Conservation (phyloP, 1,140 invertebrate species). For the Coenobita brevimanus region DNA sequence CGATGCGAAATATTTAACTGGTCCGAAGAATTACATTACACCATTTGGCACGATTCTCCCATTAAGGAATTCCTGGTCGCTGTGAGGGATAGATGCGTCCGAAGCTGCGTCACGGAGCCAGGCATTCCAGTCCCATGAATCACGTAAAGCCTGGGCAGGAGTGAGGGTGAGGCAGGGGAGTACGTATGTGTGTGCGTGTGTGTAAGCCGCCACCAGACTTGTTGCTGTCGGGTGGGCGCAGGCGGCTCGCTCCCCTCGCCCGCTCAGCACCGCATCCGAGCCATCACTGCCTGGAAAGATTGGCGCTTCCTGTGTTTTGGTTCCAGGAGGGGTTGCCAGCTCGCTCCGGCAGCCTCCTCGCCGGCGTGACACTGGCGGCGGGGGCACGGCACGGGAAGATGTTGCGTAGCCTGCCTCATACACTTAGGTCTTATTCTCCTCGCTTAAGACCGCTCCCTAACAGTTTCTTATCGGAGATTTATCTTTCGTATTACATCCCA, state of each 20-base stretch:
- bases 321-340: constrained; percentile 45
- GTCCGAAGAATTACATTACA: not conserved
- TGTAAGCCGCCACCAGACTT: not conserved
- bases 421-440: no score
- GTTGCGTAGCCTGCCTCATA: no score
- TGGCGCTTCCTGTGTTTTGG: constrained; percentile 61
- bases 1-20: no score
- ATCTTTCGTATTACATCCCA: no score
- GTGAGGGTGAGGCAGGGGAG: constrained; percentile 1
- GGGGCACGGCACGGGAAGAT: no score
- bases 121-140: not conserved
- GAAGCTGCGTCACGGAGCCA: not conserved
- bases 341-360: not conserved
- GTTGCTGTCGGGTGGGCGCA: constrained; percentile 15
- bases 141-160: not conserved
- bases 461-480: no score
- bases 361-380: no score
- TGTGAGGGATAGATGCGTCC: not conserved
- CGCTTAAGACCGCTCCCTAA: no score
- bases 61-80: constrained; percentile 2
- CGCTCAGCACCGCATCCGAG: constrained; percentile 51
- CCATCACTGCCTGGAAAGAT: constrained; percentile 62
- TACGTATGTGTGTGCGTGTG: not conserved
- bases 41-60: not conserved
- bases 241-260: constrained; percentile 36